These are phyloP conservation scores for Cheirogaleus major DNA, from an alignment of 2,797 vertebrate genomes.

Conservation along the genomic window DNA sequence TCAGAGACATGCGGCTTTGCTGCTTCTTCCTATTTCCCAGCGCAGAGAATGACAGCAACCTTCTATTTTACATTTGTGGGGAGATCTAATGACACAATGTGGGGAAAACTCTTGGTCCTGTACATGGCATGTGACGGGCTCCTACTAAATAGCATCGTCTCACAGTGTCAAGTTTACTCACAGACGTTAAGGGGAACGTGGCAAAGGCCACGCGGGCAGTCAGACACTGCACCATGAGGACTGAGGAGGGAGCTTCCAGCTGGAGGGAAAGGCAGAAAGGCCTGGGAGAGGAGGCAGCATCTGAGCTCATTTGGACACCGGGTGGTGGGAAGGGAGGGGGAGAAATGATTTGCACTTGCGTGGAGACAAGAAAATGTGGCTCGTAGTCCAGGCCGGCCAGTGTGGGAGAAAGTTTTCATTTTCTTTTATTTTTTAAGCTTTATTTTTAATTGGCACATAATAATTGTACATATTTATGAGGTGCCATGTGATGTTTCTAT, in stretches of 20 bases:
- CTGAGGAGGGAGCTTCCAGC: not conserved
- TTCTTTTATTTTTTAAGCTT: not conserved
- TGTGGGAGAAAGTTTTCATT: not conserved
- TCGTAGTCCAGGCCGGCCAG: not conserved
- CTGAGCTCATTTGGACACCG: not conserved
- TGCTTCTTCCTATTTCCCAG: not conserved
- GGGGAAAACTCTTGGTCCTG: not conserved
- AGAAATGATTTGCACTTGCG: not conserved
- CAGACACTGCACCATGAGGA: rapidly evolving
- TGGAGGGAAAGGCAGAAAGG: not conserved
- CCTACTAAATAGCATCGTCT: not conserved
- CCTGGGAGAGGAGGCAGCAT: not conserved
- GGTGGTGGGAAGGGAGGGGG: not conserved
- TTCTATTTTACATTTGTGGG: not conserved
- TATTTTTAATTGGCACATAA: not conserved
- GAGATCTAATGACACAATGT: not conserved
- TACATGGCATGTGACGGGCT: not conserved
- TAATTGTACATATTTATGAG: not conserved
- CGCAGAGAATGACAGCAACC: not conserved
- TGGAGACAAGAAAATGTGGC: not conserved
- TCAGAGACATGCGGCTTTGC: not conserved
- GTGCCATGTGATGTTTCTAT: not conserved
- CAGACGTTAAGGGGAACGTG: not conserved
- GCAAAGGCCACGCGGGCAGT: not conserved
- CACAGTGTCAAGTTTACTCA: not conserved